phyloP scores from a whole-genome alignment of 37 sponge, comb jelly and placozoan species.

The Haliclona indistincta region DNA sequence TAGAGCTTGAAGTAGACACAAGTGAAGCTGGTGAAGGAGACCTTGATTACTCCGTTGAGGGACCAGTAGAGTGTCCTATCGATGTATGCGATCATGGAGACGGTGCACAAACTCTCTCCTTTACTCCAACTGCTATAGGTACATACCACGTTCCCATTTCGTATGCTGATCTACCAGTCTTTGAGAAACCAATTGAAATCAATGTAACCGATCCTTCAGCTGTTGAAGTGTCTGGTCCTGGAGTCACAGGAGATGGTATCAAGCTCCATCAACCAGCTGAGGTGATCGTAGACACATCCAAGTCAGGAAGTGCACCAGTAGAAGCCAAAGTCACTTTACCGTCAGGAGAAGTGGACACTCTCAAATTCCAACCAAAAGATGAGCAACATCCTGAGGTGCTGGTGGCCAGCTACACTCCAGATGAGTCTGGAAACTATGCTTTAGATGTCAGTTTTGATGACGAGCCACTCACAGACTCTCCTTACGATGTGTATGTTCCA shows the following conservation, averaged over 20 bases:
- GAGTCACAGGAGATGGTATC: conserved; percentile 88
- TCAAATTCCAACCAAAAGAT: conserved; percentile 15
- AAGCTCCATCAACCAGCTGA: conserved; percentile 57
- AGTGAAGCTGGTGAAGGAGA: conserved; percentile 66
- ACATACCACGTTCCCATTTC: conserved; percentile 30
- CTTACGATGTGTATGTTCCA: conserved; percentile 36
- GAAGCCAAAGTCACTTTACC: conserved; percentile 63
- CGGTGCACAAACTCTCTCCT: conserved; percentile 9
- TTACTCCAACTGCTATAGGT: conserved; percentile 40
- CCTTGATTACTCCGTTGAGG: conserved; percentile 46
- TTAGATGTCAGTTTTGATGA: conserved; percentile 70
- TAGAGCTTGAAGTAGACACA: conserved; percentile 50
- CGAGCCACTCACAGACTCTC: conserved; percentile 61
- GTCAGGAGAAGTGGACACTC: conserved; percentile 28
- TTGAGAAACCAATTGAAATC: conserved; percentile 66
- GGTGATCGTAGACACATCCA: conserved; percentile 75
- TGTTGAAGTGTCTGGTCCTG: conserved; percentile 78
- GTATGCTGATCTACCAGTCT: conserved; percentile 51
- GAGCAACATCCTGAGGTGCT: conserved; percentile 23
- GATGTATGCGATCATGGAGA: conserved; percentile 1
- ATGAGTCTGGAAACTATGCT: conserved; percentile 63
- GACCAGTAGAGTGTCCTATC: conserved; percentile 48
- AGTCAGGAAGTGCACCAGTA: conserved; percentile 79
- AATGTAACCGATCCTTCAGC: conserved; percentile 61
- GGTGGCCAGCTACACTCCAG: conserved; percentile 47